Evolutionary conservation across 1,140 invertebrate species (phyloP), one percentile per base, ranked within the genome.

Genomic region (Zaprionus inermis): DNA sequence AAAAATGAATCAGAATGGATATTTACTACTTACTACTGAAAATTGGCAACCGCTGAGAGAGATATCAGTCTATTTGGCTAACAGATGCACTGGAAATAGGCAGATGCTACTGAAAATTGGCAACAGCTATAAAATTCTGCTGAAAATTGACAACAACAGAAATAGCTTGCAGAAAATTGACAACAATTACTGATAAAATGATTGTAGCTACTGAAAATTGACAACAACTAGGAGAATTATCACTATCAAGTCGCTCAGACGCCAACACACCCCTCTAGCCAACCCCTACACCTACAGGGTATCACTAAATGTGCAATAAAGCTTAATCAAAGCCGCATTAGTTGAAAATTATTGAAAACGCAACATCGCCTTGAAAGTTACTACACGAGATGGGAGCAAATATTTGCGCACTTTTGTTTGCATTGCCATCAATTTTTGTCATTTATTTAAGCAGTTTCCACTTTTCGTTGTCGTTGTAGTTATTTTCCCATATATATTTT

Each of bases 401-500:
- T 90, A 90, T 90, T 85, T 90, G 76, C 72, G 63, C 67, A 72
- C 79, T 79, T 89, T 79, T 88, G 83, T 88, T 89, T 90, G 88
- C 76, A 75, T 90, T 90, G 78, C 69, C 75, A 90, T 86, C 80
- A 88, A 89, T 88, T 89, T 89, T 79, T 83, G 85, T 69, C 80
- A 88, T 84, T 88, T 85, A 75, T 86, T 85, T 80, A 85, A 76
- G 56, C 74, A 81, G 76, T 85, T 84, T 78, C 65, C 69, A 58
- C 6, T 12, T 55, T 36, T 41, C 14, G 0, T 67, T 52, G 28
- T 34, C 14, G 56, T 56, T 41, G 56, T 18, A 64, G 51, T 49
- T 46, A 34, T 22, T 44, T 44, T 16, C 38, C n/a, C 38, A 44
- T 44, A 44, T 44, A 44, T 44, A 44, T 44, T 44, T 44, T n/a